phyloP scores from a whole-genome alignment of 2,113 vertebrate genomes.

The Oryzias javanicus region DNA sequence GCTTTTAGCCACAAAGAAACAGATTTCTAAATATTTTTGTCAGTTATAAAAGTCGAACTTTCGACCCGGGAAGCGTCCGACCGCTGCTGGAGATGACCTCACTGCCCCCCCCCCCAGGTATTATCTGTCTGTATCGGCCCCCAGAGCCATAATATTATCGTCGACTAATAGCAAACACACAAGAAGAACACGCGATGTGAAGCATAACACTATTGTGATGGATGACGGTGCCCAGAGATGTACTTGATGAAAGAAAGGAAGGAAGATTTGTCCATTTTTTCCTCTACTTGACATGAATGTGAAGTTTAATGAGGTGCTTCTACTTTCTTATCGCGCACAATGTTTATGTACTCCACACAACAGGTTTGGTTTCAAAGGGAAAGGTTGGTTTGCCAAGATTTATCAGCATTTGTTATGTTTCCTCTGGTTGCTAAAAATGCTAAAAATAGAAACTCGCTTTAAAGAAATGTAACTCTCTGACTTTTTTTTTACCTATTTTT shows the following conservation, averaged over 20 bases:
- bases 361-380: too few relatives aligned
- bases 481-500: too few relatives aligned
- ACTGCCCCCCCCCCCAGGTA: constrained; percentile 4
- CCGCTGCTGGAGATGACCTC: constrained; percentile 2
- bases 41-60: constrained; percentile 6
- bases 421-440: too few relatives aligned
- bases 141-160: constrained; percentile 66
- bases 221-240: constrained; percentile 24
- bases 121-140: constrained; percentile 13
- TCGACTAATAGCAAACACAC: constrained; percentile 40
- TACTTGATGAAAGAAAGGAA: constrained; percentile 15
- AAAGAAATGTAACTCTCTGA: too few relatives aligned
- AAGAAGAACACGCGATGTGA: constrained; percentile 14
- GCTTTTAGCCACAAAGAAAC: not conserved
- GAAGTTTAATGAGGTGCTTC: constrained; percentile 30
- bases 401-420: too few relatives aligned
- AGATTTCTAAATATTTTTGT: constrained; percentile 2
- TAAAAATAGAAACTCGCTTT: too few relatives aligned
- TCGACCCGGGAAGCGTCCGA: constrained; percentile 3
- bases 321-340: constrained; percentile 16
- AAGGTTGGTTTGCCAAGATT: too few relatives aligned
- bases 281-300: not conserved
- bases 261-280: constrained; percentile 25
- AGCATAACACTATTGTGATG: constrained; percentile 66
- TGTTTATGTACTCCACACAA: too few relatives aligned